phyloP scores from a whole-genome alignment of 2,797 vertebrate genomes.

The Cercopithecus mitis region DNA sequence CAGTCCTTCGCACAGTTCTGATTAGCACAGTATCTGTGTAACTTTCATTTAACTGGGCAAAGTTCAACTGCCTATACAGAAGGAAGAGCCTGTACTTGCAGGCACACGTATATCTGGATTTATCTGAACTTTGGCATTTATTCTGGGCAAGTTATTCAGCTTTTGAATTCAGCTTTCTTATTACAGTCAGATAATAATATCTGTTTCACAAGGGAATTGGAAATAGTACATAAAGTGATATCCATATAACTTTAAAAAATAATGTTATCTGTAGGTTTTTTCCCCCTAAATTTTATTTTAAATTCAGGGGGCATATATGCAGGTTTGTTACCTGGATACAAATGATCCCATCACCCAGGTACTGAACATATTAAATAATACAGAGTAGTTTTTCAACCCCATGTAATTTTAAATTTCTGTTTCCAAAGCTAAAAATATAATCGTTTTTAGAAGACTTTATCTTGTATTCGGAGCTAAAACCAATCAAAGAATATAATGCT shows the following conservation, averaged over 20 bases:
- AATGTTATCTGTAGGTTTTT: background rate
- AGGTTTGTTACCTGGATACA: background rate
- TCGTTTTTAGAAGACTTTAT: background rate
- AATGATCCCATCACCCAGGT: background rate
- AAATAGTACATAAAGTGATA: background rate
- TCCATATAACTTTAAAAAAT: background rate
- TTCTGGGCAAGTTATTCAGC: background rate
- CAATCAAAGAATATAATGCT: background rate
- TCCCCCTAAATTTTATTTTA: background rate
- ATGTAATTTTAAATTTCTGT: background rate
- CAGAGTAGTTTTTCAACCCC: background rate
- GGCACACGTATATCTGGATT: background rate
- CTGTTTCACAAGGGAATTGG: constrained; percentile 1
- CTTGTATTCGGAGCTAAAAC: constrained; percentile 11
- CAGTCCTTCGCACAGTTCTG: background rate
- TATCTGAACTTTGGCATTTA: background rate
- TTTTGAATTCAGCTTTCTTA: constrained; percentile 32
- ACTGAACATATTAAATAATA: background rate
- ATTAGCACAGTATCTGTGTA: background rate
- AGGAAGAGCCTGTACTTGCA: background rate
- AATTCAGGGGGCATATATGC: background rate
- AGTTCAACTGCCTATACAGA: background rate
- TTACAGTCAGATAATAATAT: background rate
- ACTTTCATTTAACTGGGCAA: background rate
- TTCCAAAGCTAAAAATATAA: background rate